phyloP scores from a whole-genome alignment of 2,888 invertebrate genomes.

The Limnephilus marmoratus region DNA sequence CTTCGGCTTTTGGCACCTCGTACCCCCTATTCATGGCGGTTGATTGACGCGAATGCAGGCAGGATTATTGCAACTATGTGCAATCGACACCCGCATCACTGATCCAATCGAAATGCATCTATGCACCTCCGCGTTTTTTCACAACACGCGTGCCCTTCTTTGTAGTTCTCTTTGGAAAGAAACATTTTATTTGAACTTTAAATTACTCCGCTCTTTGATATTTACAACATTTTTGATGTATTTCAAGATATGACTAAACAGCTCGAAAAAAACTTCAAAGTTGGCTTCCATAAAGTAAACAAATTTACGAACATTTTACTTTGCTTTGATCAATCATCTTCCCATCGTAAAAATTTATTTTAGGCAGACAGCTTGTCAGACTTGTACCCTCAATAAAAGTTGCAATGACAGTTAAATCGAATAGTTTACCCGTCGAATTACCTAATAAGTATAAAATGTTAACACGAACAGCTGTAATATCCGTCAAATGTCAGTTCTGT shows the following conservation, averaged over 20 bases:
- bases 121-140: not conserved
- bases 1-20: constrained; percentile 36
- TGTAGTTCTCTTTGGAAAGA: not conserved
- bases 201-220: not conserved
- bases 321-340: not conserved
- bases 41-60: not conserved
- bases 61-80: not conserved
- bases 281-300: not conserved
- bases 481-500: not conserved
- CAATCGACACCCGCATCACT: constrained; percentile 24
- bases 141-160: not conserved
- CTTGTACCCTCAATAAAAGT: not conserved
- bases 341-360: not conserved
- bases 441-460: not conserved
- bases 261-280: not conserved
- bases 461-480: not conserved
- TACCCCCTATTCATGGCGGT: not conserved
- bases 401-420: not conserved
- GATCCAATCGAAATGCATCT: not conserved
- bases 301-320: not conserved
- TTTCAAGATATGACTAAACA: not conserved
- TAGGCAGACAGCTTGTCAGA: not conserved
- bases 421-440: not conserved
- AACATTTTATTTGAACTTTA: too few species aligned
- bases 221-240: not conserved